Base-by-base conservation (phyloP, 2,888 invertebrate genomes). In the Lasioglossum villosulum region DNA sequence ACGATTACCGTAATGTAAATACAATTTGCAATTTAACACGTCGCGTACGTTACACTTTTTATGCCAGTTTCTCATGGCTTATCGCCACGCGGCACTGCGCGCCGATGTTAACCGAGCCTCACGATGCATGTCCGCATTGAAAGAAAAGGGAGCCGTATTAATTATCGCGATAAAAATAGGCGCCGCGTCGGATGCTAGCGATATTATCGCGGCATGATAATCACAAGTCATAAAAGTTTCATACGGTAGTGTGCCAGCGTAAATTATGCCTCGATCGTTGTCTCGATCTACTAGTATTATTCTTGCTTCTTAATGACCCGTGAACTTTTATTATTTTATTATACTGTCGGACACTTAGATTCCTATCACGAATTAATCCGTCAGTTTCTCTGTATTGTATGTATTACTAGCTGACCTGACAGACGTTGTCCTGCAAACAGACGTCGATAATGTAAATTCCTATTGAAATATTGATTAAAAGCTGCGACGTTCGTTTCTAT, bases 281-380 rank as follows among this genome's bases (percentile, higher is more conserved):
- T 84, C 87, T 75, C 68, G 63, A 23, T 73, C 68, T 76, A 10
- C 68, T 86, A 48, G 56, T n/a, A 85, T 86, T 85, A 86, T 79
- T 85, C 82, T 77, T 68, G 72, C 42, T 75, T 68, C 81, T 86
- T 89, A 89, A 89, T 78, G 76, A 86, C 66, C 72, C 77, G 71
- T 34, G 66, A 66, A 79, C 80, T 81, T 89, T 89, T 83, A 81
- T 86, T 82, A 83, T 89, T 87, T 84, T 83, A 89, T 89, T 89
- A 83, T 56, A 70, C 86, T 48, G 16, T 37, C 66, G 37, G 30
- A 72, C n/a, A 42, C 59, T 42, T 71, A 75, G 83, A 87, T 89
- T 16, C 19, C n/a, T 83, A 89, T 89, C 89, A 78, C 75, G 75
- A 72, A 78, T 89, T 89, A 86, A 83, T 83, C 79, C 82, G 59